Evolutionary conservation across 2,888 invertebrate species (phyloP).

Genomic region (Isoperla grammatica): DNA sequence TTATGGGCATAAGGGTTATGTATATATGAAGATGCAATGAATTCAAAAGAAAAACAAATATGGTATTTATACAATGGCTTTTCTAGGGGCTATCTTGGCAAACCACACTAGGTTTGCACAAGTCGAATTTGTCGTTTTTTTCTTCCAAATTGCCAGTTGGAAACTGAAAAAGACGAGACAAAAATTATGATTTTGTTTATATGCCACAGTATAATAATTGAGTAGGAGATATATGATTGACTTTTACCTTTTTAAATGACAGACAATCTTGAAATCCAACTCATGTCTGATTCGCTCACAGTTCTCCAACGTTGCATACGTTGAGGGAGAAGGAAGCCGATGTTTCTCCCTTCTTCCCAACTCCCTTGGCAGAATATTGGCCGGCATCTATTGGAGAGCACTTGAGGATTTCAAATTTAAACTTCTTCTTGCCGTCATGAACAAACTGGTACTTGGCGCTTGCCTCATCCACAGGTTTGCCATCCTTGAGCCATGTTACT

Average conservation of each 20-base stretch:
- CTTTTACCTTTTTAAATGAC: no score
- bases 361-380: conserved; percentile 81
- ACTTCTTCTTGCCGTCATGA: conserved; percentile 73
- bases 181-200: no score
- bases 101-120: not conserved
- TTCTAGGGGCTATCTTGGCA: not conserved
- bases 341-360: conserved; percentile 79
- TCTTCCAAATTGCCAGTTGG: no score
- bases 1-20: no score
- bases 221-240: no score
- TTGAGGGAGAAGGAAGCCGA: conserved; percentile 83
- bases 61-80: conserved; percentile 4
- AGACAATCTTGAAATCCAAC: no score
- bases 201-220: no score
- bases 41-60: no score
- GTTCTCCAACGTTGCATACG: conserved; percentile 55
- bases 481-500: conserved; percentile 85
- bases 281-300: conserved; percentile 38
- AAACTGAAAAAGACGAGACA: no score
- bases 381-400: conserved; percentile 74
- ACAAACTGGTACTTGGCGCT: conserved; percentile 73
- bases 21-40: no score
- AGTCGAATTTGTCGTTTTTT: no score
- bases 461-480: conserved; percentile 71
- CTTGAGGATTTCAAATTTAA: conserved; percentile 69